phyloP scores from a whole-genome alignment of 1,140 invertebrate species.

The Lepidurus arcticus region DNA sequence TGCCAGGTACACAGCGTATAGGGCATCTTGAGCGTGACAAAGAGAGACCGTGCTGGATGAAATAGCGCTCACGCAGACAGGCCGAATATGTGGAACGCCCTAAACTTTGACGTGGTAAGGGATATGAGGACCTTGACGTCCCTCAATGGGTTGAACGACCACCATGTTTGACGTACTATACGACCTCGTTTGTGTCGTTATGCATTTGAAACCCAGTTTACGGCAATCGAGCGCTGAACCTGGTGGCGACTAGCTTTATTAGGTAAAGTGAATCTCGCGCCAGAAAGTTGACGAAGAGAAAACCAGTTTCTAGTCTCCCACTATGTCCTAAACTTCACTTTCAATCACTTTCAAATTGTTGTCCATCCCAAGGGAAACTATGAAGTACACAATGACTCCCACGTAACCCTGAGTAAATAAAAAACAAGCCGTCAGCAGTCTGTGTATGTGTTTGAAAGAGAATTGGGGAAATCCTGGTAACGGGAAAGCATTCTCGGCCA shows the following conservation, averaged over 20 bases:
- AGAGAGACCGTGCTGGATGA: neutral
- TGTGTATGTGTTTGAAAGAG: too few species aligned
- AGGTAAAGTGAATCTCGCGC: neutral
- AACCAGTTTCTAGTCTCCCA: neutral
- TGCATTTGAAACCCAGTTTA: neutral
- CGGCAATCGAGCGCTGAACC: neutral
- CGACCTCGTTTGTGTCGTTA: neutral
- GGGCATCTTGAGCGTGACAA: neutral
- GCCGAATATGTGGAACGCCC: neutral
- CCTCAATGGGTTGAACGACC: neutral
- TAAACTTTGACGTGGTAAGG: neutral
- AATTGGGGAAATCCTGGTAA: too few species aligned
- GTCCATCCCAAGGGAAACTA: too few species aligned
- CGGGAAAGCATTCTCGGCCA: too few species aligned
- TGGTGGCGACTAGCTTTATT: neutral
- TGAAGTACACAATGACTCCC: too few species aligned
- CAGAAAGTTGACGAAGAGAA: neutral
- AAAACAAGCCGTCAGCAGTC: too few species aligned
- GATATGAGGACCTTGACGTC: conserved; percentile 6
- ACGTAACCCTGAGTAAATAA: too few species aligned
- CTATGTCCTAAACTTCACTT: neutral
- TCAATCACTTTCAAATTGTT: neutral
- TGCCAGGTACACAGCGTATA: neutral
- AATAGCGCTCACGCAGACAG: neutral
- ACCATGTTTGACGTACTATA: neutral